Evolutionary conservation across 2,888 invertebrate species (phyloP).

Genomic region (Meiosimyza platycephala): DNA sequence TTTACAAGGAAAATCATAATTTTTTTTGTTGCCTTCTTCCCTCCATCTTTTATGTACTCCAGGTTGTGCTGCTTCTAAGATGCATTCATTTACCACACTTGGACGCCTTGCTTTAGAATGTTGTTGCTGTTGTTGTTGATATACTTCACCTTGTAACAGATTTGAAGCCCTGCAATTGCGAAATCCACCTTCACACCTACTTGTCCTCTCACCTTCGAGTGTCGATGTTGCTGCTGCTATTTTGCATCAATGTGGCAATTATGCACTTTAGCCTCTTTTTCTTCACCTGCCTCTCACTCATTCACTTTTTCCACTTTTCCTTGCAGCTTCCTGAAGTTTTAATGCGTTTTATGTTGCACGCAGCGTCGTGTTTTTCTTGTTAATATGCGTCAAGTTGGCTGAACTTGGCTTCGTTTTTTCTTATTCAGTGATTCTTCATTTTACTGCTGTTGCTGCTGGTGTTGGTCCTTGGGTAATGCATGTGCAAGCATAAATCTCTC

Average conservation of each 20-base stretch:
- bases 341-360: slow-evolving; percentile 4
- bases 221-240: not conserved
- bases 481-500: slow-evolving; percentile 26
- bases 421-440: slow-evolving; percentile 7
- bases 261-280: slow-evolving; percentile 18
- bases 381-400: slow-evolving; percentile 29
- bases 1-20: too few species aligned
- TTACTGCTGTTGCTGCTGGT: slow-evolving; percentile 2
- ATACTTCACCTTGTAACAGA: slow-evolving; percentile 44
- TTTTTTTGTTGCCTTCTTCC: too few species aligned
- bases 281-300: not conserved
- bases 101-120: slow-evolving; percentile 10
- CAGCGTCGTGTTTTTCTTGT: slow-evolving; percentile 3
- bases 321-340: not conserved
- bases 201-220: slow-evolving; percentile 5
- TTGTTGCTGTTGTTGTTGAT: slow-evolving; percentile 15
- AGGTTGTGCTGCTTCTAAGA: not conserved
- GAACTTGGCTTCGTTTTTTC: slow-evolving; percentile 43
- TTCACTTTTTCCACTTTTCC: slow-evolving; percentile 8
- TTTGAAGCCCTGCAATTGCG: slow-evolving; percentile 29
- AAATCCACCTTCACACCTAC: not conserved
- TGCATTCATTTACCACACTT: not conserved
- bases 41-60: too few species aligned
- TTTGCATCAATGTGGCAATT: slow-evolving; percentile 11
- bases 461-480: not conserved